Base-by-base conservation (phyloP, 2,113 vertebrate species). In the Fregata magnificens region DNA sequence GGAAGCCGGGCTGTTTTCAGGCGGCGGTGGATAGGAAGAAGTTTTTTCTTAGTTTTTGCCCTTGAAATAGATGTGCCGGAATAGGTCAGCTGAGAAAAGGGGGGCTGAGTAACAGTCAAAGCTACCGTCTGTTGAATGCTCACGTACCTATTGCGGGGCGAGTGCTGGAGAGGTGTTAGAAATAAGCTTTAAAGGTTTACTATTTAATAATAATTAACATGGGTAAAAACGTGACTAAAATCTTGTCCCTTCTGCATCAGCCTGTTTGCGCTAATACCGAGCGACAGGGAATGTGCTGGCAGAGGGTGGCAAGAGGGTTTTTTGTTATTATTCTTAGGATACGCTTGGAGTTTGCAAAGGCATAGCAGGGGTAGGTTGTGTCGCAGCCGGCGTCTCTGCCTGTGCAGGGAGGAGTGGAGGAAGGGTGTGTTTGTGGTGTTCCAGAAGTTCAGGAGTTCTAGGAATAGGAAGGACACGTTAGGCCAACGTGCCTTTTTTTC, bases 401-500 rank as follows among this genome's bases (percentile, higher is more conserved):
- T 5, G 67, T 9, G 78, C 59, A 38, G 89, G 93, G 92, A 67
- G 38, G 49, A 38, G 21, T 55, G 91, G 70, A 91, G 90, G 62
- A 88, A 80, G 66, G n/a, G 24, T 47, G 80, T 71, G 83, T 40
- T 66, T 40, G 40, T 11, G 6, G 29, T 3, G 6, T 21, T 58
- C 28, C 6, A 72, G 59, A 38, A 79, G 77, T 74, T 66, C 19
- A 31, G 34, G 62, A 90, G 88, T 94, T 91, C 87, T 89, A 65
- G 95, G 93, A 93, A 77, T 16, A 59, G 81, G 76, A 93, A 88
- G 59, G 66, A 61, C 65, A 36, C 70, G 14, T 53, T 74, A 90
- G 71, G 29, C 36, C 29, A 56, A 40, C 34, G 7, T 88, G 86
- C 44, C 15, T 56, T 63, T 34, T 49, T 77, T 92, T 71, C 29